Percentiles rank a stretch among this genome's conserved stretches.
These are phyloP conservation scores for Holothuria scabra DNA, from an alignment of 53 echinoderm and acorn worm species.

Conservation along the genomic window DNA sequence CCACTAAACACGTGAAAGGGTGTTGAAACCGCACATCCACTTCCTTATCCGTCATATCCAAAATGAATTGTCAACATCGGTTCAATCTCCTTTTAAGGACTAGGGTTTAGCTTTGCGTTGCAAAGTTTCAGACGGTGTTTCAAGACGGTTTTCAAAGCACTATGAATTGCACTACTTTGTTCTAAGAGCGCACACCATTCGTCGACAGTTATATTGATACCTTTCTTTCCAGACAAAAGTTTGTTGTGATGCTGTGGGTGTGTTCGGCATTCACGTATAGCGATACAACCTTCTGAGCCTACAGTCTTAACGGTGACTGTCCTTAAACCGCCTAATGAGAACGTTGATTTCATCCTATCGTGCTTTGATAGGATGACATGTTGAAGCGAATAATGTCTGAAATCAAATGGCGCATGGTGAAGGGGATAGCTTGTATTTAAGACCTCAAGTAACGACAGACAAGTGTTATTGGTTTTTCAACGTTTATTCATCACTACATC, in stretches of 20 bases:
- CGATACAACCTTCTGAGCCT: neutral
- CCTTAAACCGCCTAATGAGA: conserved; percentile 5
- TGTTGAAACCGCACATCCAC: conserved; percentile 48
- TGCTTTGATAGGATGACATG: too few species aligned
- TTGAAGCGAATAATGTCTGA: neutral
- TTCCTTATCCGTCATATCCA: neutral
- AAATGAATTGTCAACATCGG: neutral
- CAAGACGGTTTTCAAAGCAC: neutral
- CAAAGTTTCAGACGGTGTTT: neutral
- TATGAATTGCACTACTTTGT: neutral
- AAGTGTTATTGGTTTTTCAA: too few species aligned
- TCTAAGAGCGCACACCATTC: conserved; percentile 8
- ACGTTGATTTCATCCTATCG: neutral
- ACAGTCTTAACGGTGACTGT: neutral
- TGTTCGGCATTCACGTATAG: conserved; percentile 12
- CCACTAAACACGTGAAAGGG: conserved; percentile 47
- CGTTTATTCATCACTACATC: too few species aligned
- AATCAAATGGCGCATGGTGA: neutral
- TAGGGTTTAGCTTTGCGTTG: neutral
- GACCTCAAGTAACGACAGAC: too few species aligned
- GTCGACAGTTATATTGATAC: neutral
- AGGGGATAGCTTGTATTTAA: neutral
- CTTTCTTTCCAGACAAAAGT: neutral
- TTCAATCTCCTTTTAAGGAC: too few species aligned
- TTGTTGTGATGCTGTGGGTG: too few species aligned